Evolutionary conservation across 2,888 invertebrate species (phyloP).

Genomic region (Morpho helenor): DNA sequence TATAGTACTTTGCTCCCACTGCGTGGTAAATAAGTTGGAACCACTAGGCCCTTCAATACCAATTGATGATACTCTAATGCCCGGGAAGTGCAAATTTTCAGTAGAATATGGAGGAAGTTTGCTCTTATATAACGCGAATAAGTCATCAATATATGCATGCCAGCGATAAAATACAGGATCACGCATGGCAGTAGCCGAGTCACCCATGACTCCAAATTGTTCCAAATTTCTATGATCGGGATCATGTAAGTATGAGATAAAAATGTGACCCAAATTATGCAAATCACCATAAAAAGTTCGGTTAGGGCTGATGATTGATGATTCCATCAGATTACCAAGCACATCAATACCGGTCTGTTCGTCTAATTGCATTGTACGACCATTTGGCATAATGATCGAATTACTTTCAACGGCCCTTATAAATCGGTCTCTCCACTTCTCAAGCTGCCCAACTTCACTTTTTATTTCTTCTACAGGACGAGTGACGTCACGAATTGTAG

Average conservation of each 20-base stretch:
- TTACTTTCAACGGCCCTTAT: conserved; percentile 80
- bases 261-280: conserved; percentile 90
- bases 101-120: conserved; percentile 82
- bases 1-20: conserved; percentile 87
- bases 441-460: conserved; percentile 81
- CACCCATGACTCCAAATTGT: conserved; percentile 90
- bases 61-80: conserved; percentile 76
- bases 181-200: conserved; percentile 90
- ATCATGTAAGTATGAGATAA: conserved; percentile 88
- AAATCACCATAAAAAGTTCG: conserved; percentile 86
- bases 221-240: conserved; percentile 89
- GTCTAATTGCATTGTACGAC: conserved; percentile 76
- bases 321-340: conserved; percentile 89
- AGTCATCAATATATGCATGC: conserved; percentile 88
- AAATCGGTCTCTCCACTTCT: conserved; percentile 85
- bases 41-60: conserved; percentile 76
- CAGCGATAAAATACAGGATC: conserved; percentile 93
- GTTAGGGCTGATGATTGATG: conserved; percentile 85
- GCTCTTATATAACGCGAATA: conserved; percentile 87
- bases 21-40: conserved; percentile 81
- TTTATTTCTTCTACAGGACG: conserved; percentile 81
- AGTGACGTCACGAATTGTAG: conserved; percentile 76
- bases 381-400: conserved; percentile 62
- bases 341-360: conserved; percentile 87
- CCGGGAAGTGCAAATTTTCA: conserved; percentile 81